These are phyloP conservation scores for Platerodrilus igneus DNA, from an alignment of 2,888 invertebrate species.

Conservation along the genomic window DNA sequence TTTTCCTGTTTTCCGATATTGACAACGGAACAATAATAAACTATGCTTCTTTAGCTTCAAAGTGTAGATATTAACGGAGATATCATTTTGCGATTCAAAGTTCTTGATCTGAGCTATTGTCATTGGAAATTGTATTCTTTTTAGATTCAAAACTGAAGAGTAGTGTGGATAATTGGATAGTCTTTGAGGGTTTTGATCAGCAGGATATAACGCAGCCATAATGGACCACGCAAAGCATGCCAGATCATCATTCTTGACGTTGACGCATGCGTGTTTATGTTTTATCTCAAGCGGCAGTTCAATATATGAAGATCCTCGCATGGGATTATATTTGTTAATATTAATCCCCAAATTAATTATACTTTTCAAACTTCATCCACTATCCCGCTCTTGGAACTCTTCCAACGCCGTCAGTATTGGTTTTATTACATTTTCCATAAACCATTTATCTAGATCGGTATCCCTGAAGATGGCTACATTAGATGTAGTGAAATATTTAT, in stretches of 20 bases:
- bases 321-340: background rate
- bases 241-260: constrained; percentile 14
- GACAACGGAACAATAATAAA: too few relatives aligned
- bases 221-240: constrained; percentile 4
- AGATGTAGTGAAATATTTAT: constrained; percentile 1
- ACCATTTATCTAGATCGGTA: constrained; percentile 1
- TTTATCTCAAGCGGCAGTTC: background rate
- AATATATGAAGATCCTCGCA: constrained; percentile 1
- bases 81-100: too few relatives aligned
- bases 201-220: too few relatives aligned
- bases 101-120: too few relatives aligned
- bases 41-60: too few relatives aligned
- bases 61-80: too few relatives aligned
- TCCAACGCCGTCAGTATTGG: background rate
- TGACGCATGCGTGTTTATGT: constrained; percentile 1
- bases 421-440: background rate
- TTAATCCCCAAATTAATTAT: constrained; percentile 3
- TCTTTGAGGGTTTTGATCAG: too few relatives aligned
- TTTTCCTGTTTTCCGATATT: too few relatives aligned
- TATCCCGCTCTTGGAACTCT: constrained; percentile 2
- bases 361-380: constrained; percentile 2
- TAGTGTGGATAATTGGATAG: too few relatives aligned
- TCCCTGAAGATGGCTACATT: constrained; percentile 1
- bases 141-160: too few relatives aligned
- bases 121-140: too few relatives aligned